A percentile compares a stretch with the other conserved stretches of the same genome.
These are phyloP conservation scores for Ruditapes philippinarum DNA, from an alignment of 1,140 invertebrate species.

Conservation along the genomic window DNA sequence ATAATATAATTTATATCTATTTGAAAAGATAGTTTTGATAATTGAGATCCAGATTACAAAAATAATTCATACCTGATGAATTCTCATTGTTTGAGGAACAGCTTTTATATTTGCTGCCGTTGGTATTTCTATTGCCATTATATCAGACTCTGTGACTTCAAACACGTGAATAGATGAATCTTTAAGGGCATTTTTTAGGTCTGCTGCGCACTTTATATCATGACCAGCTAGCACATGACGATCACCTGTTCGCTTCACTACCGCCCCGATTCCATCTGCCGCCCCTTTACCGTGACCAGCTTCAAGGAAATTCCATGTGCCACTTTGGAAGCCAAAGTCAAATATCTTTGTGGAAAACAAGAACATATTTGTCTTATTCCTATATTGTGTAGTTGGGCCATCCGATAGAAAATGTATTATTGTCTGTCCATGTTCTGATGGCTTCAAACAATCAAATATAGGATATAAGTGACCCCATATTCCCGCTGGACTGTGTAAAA, in stretches of 20 bases:
- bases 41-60: no score
- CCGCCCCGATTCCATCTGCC: constrained; percentile 86
- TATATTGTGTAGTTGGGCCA: constrained; percentile 77
- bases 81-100: no score
- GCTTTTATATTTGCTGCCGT: no score
- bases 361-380: constrained; percentile 72
- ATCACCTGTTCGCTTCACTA: constrained; percentile 83
- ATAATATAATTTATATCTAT: no score
- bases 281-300: constrained; percentile 87
- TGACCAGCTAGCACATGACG: no score
- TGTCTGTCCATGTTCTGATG: constrained; percentile 6
- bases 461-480: constrained; percentile 74
- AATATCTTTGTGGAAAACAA: constrained; percentile 31
- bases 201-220: no score
- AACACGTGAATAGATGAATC: no score
- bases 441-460: constrained; percentile 41
- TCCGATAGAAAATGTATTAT: constrained; percentile 75
- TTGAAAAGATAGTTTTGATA: no score
- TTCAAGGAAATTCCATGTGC: constrained; percentile 86
- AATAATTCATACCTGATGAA: no score
- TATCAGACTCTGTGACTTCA: no score
- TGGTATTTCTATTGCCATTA: no score
- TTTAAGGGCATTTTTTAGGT: no score
- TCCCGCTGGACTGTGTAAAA: constrained; percentile 67
- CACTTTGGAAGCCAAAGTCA: constrained; percentile 61